A percentile compares a stretch with the other conserved stretches of the same genome.
phyloP scores from a whole-genome alignment of 2,888 invertebrate genomes.

The Exephanes ischioxanthus region DNA sequence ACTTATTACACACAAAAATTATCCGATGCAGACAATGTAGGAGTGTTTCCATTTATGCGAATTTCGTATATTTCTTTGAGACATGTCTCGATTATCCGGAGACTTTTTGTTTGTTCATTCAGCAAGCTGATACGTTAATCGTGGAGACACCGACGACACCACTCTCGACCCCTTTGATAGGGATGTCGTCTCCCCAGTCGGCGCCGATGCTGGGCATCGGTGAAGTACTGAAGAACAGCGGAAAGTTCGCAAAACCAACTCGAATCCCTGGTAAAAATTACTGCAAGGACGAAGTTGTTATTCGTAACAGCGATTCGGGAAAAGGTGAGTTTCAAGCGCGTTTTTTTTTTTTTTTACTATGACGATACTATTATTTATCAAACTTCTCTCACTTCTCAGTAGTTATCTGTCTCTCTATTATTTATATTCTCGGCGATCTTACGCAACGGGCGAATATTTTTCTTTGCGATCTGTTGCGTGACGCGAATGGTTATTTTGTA shows the following conservation, averaged over 20 bases:
- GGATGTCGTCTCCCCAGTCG: slow-evolving; percentile 85
- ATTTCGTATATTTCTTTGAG: too few species aligned
- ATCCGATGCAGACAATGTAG: slow-evolving; percentile 84
- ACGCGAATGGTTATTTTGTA: slow-evolving; percentile 61
- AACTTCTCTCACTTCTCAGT: slow-evolving; percentile 25
- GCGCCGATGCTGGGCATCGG: slow-evolving; percentile 91
- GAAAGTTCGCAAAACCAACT: slow-evolving; percentile 95
- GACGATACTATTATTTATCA: slow-evolving; percentile 46
- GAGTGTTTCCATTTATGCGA: slow-evolving; percentile 48
- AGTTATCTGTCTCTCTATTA: slow-evolving; percentile 7
- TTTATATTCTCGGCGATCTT: slow-evolving; percentile 12
- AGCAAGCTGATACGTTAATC: slow-evolving; percentile 68
- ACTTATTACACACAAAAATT: slow-evolving; percentile 90
- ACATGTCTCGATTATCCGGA: slow-evolving; percentile 1
- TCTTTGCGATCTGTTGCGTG: slow-evolving; percentile 35
- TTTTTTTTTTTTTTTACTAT: slow-evolving; percentile 32
- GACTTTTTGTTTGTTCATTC: slow-evolving; percentile 18
- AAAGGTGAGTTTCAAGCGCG: slow-evolving; percentile 90
- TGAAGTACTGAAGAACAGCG: slow-evolving; percentile 94
- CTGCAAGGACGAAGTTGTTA: slow-evolving; percentile 97
- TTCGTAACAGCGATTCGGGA: slow-evolving; percentile 97
- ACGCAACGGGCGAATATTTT: slow-evolving; percentile 40
- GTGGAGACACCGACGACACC: slow-evolving; percentile 80
- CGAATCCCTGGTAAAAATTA: slow-evolving; percentile 97
- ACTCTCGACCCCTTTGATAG: slow-evolving; percentile 76